Evolutionary conservation across 2,113 vertebrate genomes (phyloP).

Genomic region (Rhombomys opimus): DNA sequence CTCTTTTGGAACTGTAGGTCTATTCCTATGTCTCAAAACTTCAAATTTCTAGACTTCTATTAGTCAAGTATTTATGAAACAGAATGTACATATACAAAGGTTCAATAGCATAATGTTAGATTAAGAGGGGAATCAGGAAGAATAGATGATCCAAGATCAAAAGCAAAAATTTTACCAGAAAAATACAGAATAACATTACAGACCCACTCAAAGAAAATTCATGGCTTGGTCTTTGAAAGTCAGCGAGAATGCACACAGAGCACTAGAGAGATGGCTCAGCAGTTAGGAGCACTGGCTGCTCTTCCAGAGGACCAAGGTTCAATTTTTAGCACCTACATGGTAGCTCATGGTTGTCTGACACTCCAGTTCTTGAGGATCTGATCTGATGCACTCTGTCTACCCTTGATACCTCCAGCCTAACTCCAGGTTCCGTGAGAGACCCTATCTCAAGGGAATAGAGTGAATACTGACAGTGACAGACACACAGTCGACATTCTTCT

Average conservation of each 20-base stretch:
- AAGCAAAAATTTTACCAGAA: background rate
- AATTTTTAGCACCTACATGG: background rate
- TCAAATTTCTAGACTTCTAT: constrained; percentile 10
- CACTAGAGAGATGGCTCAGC: background rate
- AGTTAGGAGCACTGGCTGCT: background rate
- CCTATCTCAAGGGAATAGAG: background rate
- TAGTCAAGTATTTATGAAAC: constrained; percentile 56
- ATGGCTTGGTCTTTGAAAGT: constrained; percentile 22
- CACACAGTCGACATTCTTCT: background rate
- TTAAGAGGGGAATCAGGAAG: background rate
- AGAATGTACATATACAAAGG: constrained; percentile 18
- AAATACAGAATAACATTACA: constrained; percentile 18
- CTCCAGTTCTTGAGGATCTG: background rate
- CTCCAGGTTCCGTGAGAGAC: background rate
- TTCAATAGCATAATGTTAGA: background rate
- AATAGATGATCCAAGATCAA: constrained; percentile 15
- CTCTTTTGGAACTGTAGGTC: background rate
- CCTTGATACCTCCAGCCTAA: background rate
- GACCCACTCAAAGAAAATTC: constrained; percentile 17
- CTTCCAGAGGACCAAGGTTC: background rate
- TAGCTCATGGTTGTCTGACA: background rate
- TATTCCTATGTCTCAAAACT: constrained; percentile 33
- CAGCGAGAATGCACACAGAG: background rate
- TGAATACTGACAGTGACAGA: background rate
- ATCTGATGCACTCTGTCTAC: background rate